These are phyloP conservation scores for Melanotaenia boesemani DNA, from an alignment of 2,797 vertebrate species.

Conservation along the genomic window DNA sequence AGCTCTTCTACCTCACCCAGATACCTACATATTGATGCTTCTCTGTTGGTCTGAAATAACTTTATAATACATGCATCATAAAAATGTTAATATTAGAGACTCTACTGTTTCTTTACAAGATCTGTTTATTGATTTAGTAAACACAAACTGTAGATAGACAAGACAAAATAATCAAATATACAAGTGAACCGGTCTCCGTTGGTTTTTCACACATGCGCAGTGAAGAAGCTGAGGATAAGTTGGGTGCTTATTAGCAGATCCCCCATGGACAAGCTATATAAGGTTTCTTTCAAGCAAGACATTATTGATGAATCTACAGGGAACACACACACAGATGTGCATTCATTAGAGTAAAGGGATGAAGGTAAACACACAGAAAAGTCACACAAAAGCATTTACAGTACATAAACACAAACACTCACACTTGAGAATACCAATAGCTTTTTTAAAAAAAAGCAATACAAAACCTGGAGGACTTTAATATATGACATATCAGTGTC, in stretches of 20 bases:
- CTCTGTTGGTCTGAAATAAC: neutral
- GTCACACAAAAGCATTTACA: neutral
- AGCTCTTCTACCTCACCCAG: slow-evolving; percentile 19
- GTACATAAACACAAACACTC: neutral
- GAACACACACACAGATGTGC: neutral
- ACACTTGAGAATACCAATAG: neutral
- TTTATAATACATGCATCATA: slow-evolving; percentile 1
- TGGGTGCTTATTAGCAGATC: slow-evolving; percentile 38
- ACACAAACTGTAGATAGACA: neutral
- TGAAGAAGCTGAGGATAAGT: neutral
- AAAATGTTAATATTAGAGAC: neutral
- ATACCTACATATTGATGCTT: slow-evolving; percentile 15
- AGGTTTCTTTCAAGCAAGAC: slow-evolving; percentile 15
- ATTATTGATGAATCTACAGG: slow-evolving; percentile 26
- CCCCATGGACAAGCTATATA: slow-evolving; percentile 29
- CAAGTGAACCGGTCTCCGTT: neutral
- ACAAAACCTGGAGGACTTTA: neutral
- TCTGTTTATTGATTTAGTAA: neutral
- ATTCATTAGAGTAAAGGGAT: slow-evolving; percentile 9
- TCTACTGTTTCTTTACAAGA: neutral
- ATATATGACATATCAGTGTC: slow-evolving; percentile 6
- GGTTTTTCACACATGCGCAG: neutral
- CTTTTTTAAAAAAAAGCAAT: neutral
- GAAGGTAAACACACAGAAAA: neutral
- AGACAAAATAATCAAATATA: neutral